Percentiles rank a stretch among this genome's conserved stretches.
Evolutionary conservation across 2,888 invertebrate species (phyloP).

Genomic region (Rhabditoides inermis): DNA sequence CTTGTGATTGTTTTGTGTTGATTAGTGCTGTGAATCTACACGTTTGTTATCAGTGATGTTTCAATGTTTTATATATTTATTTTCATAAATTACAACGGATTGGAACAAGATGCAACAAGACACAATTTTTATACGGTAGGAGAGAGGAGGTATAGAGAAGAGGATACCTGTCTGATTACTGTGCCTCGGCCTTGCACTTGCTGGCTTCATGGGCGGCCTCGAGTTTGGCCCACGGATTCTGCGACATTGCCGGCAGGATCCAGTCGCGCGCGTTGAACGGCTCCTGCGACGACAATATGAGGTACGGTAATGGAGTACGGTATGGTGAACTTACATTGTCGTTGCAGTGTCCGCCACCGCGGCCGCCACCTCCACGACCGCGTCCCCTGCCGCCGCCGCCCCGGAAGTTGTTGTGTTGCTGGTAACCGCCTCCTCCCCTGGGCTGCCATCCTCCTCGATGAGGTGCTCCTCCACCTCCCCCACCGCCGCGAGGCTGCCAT

Average conservation of each 20-base stretch:
- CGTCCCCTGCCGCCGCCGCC: background rate
- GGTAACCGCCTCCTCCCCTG: background rate
- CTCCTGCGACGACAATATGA: background rate
- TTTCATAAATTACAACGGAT: too few relatives aligned
- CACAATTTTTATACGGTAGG: too few relatives aligned
- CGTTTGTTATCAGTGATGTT: too few relatives aligned
- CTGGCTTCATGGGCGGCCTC: too few relatives aligned
- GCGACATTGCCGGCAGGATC: slow-evolving; percentile 18
- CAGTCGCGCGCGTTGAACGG: slow-evolving; percentile 11
- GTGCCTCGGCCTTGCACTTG: too few relatives aligned
- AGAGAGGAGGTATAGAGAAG: too few relatives aligned
- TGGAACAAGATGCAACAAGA: too few relatives aligned
- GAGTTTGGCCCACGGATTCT: slow-evolving; percentile 19
- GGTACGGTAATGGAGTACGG: too few relatives aligned
- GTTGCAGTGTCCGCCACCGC: background rate
- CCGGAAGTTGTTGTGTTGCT: background rate
- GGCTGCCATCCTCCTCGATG: background rate
- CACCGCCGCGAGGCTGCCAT: background rate
- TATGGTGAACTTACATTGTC: background rate
- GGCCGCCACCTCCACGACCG: slow-evolving; percentile 1
- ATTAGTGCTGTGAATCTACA: too few relatives aligned
- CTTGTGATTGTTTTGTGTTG: too few relatives aligned
- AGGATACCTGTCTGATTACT: too few relatives aligned
- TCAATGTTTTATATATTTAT: too few relatives aligned
- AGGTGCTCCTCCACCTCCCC: background rate